Conservation (phyloP, 2,888 invertebrate genomes). For the Luperina nickerlii region DNA sequence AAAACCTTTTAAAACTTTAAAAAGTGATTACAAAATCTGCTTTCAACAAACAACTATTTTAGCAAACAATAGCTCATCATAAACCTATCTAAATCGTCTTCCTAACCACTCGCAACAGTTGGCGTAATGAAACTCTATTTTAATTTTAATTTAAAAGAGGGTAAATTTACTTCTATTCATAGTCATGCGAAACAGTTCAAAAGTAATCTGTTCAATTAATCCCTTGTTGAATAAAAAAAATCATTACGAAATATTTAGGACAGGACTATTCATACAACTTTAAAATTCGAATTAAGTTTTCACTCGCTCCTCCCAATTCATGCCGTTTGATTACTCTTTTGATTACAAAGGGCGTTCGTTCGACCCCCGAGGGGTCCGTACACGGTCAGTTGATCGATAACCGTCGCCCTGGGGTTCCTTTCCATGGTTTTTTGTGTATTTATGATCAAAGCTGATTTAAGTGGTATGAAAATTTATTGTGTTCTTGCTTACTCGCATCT, state of each 20-base stretch:
- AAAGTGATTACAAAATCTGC: constrained; percentile 26
- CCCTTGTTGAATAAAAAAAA: constrained; percentile 71
- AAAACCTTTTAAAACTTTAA: constrained; percentile 11
- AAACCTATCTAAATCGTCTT: constrained; percentile 44
- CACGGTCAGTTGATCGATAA: constrained; percentile 85
- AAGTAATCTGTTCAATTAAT: constrained; percentile 71
- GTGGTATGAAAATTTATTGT: constrained; percentile 69
- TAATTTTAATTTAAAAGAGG: constrained; percentile 62
- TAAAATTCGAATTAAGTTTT: constrained; percentile 87
- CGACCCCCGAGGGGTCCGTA: constrained; percentile 70
- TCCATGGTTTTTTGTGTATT: constrained; percentile 72
- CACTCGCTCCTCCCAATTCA: constrained; percentile 79
- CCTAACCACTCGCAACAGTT: constrained; percentile 53
- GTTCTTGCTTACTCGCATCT: constrained; percentile 57
- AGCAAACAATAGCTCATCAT: constrained; percentile 59
- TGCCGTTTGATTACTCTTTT: constrained; percentile 88
- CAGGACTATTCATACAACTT: constrained; percentile 72
- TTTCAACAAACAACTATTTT: constrained; percentile 34
- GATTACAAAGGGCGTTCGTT: constrained; percentile 84
- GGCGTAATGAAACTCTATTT: constrained; percentile 58
- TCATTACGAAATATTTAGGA: constrained; percentile 67
- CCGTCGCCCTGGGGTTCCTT: constrained; percentile 74
- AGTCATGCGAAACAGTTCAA: constrained; percentile 67
- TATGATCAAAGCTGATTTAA: constrained; percentile 68
- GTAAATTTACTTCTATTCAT: constrained; percentile 61